Conservation (phyloP, 2,888 invertebrate genomes). For the Hirtodrosophila confusa region DNA sequence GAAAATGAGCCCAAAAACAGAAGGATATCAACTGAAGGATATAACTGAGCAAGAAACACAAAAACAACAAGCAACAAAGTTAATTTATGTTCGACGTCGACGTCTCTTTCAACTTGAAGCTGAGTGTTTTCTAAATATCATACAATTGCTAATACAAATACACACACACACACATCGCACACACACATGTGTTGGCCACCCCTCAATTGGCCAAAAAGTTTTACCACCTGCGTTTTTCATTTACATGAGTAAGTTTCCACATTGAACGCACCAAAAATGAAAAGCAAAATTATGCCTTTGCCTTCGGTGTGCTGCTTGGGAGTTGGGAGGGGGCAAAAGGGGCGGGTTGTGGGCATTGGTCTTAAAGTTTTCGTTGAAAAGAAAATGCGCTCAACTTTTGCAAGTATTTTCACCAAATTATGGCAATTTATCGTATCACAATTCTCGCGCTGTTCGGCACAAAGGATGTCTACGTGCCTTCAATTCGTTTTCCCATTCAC, state of each 20-base stretch:
- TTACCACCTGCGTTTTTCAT: slow-evolving; percentile 73
- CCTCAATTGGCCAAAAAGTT: slow-evolving; percentile 55
- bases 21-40: slow-evolving; percentile 1
- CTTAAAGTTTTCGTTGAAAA: slow-evolving; percentile 43
- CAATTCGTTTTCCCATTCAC: neutral
- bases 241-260: slow-evolving; percentile 76
- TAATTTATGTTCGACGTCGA: slow-evolving; percentile 58
- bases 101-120: slow-evolving; percentile 26
- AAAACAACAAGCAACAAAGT: slow-evolving; percentile 36
- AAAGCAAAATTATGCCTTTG: slow-evolving; percentile 69
- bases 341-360: too few relatives aligned
- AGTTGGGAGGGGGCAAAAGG: slow-evolving; percentile 19
- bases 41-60: neutral
- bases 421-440: slow-evolving; percentile 15
- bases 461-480: slow-evolving; percentile 41
- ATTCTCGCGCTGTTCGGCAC: neutral
- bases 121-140: slow-evolving; percentile 55
- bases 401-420: slow-evolving; percentile 26
- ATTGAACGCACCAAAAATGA: slow-evolving; percentile 64
- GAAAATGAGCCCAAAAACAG: slow-evolving; percentile 30
- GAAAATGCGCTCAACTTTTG: slow-evolving; percentile 40
- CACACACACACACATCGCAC: neutral
- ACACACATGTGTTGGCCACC: slow-evolving; percentile 23
- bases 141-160: slow-evolving; percentile 59
- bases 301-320: slow-evolving; percentile 20